Evolutionary conservation across 2,797 vertebrate genomes (phyloP).

Genomic region (Enteromius thamalakanensis): DNA sequence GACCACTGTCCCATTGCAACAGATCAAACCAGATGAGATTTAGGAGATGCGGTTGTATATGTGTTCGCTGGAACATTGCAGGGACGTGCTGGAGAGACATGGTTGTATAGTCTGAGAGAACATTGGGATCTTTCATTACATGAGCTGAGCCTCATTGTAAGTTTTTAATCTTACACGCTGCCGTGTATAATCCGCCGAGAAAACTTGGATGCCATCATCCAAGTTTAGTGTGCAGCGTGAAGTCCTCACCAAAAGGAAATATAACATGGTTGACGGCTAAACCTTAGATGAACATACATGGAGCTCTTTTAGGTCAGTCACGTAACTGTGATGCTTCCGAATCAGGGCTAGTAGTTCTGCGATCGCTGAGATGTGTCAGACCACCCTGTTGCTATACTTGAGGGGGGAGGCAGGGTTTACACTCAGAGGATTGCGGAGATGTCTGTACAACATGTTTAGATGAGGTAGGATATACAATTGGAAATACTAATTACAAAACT

Average conservation of each 20-base stretch:
- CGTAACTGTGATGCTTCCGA: not conserved
- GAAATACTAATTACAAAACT: too few relatives aligned
- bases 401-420: slow-evolving; percentile 6
- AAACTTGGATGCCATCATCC: slow-evolving; percentile 39
- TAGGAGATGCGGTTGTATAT: slow-evolving; percentile 67
- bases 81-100: slow-evolving; percentile 20
- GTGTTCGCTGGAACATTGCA: slow-evolving; percentile 53
- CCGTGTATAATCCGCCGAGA: slow-evolving; percentile 54
- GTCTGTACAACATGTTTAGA: slow-evolving; percentile 34
- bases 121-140: slow-evolving; percentile 59
- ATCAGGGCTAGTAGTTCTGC: not conserved
- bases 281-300: slow-evolving; percentile 14
- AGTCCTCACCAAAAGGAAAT: not conserved
- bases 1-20: slow-evolving; percentile 68
- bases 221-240: slow-evolving; percentile 14
- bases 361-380: slow-evolving; percentile 24
- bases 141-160: slow-evolving; percentile 62
- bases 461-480: slow-evolving; percentile 2
- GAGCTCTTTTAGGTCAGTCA: slow-evolving; percentile 13
- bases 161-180: slow-evolving; percentile 67
- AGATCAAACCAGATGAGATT: slow-evolving; percentile 78
- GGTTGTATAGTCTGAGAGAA: slow-evolving; percentile 62
- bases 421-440: slow-evolving; percentile 29
- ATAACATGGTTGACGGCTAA: slow-evolving; percentile 12
- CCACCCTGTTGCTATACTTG: slow-evolving; percentile 36